phyloP scores from a whole-genome alignment of 2,113 vertebrate genomes.

The chimpanzee (Pan troglodytes) region NHGRI_mPanTro3-v2.1_pri NC_072403.2:31422001-31422500 shows the following conservation, averaged over 20 bases:
- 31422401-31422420: neutral
- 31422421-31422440: neutral
- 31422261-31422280: neutral
- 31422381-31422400: neutral
- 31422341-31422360: neutral
- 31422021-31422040: neutral
- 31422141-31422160: neutral
- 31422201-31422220: neutral
- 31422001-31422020: accelerated
- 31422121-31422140: neutral
- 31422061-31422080: neutral
- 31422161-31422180: neutral
- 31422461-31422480: neutral
- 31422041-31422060: neutral
- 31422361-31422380: too few relatives aligned
- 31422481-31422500: neutral
- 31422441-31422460: neutral
- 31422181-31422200: neutral
- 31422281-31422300: neutral
- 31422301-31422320: neutral
- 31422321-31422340: neutral
- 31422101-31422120: too few relatives aligned
- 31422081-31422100: neutral
- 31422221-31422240: accelerated
- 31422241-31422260: neutral